phyloP scores from a whole-genome alignment of 2,113 vertebrate genomes.

The Hippocampus comes region DNA sequence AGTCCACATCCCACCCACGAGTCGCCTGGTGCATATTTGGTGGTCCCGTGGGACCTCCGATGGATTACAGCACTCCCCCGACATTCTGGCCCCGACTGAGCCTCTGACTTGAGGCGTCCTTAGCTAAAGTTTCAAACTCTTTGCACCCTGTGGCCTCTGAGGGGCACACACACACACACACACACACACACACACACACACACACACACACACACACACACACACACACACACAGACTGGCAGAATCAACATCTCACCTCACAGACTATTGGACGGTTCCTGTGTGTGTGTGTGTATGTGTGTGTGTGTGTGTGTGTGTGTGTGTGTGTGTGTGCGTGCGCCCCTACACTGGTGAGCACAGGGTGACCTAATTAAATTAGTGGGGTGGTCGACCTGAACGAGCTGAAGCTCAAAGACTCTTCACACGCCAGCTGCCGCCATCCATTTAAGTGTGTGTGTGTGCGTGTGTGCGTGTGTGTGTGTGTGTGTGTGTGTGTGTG shows the following conservation, averaged over 20 bases:
- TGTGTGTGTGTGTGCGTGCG: neutral
- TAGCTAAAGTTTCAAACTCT: conserved; percentile 61
- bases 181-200: conserved; percentile 24
- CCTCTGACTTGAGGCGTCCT: conserved; percentile 42
- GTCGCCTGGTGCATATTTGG: conserved; percentile 36
- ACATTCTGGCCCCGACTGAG: conserved; percentile 48
- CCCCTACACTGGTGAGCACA: neutral
- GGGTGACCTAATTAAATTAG: conserved; percentile 14
- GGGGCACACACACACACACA: conserved; percentile 7
- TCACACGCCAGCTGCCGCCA: conserved; percentile 11
- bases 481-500: neutral
- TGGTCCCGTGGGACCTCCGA: conserved; percentile 50
- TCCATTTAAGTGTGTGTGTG: conserved; percentile 6
- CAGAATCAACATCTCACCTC: conserved; percentile 1
- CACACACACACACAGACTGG: conserved; percentile 24
- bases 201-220: conserved; percentile 2
- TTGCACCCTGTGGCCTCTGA: conserved; percentile 39
- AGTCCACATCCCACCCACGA: conserved; percentile 29
- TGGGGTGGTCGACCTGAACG: conserved; percentile 5
- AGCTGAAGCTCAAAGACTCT: conserved; percentile 9
- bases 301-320: neutral
- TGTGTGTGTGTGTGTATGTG: neutral
- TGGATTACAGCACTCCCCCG: conserved; percentile 54
- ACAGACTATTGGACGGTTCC: neutral
- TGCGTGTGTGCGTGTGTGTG: neutral